Base-by-base conservation (phyloP, 2,113 vertebrate species). In the Toxotes jaculatrix region DNA sequence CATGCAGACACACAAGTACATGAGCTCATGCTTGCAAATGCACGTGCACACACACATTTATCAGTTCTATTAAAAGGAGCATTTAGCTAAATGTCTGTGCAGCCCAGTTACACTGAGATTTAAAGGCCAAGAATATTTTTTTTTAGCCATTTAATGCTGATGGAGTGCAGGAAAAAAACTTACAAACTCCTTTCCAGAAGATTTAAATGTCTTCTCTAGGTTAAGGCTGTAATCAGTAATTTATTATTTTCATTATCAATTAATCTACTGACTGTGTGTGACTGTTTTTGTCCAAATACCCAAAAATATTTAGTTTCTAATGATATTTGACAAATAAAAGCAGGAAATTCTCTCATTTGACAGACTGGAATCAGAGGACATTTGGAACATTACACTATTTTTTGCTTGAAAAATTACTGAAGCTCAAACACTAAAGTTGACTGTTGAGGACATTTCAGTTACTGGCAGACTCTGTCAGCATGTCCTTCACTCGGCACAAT, bases 21-120 rank as follows among this genome's bases (percentile, higher is more conserved):
- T 43, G 36, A 67, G 61, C 61, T 38, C 61, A 60, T 42, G 17
- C 36, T 53, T 34, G 9, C 36, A 57, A 3, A 76, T 23, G 40
- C 49, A 11, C 47, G 31, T 34, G n/a, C 53, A 49, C 53, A 75
- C 57, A 77, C 68, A 70, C 36, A 75, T 11, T 36, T 19, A 32
- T 71, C 42, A 42, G 13, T 45, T 13, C 40, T 51, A 75, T 70
- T 34, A 78, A 69, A 53, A 21, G 45, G 84, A 67, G 57, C 9
- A 55, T 65, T 80, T 53, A 32, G 51, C 56, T 40, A 51, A 65
- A 65, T 57, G 65, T 66, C 64, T 72, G 77, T 60, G 74, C 76
- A 77, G 51, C 55, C n/a, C 21, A 51, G 55, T 63, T 36, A 83
- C 59, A 60, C 2, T 21, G 31, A 43, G 82, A 88, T 81, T 87